Conservation (phyloP, 2,888 invertebrate genomes). For the Odontocerum albicorne region DNA sequence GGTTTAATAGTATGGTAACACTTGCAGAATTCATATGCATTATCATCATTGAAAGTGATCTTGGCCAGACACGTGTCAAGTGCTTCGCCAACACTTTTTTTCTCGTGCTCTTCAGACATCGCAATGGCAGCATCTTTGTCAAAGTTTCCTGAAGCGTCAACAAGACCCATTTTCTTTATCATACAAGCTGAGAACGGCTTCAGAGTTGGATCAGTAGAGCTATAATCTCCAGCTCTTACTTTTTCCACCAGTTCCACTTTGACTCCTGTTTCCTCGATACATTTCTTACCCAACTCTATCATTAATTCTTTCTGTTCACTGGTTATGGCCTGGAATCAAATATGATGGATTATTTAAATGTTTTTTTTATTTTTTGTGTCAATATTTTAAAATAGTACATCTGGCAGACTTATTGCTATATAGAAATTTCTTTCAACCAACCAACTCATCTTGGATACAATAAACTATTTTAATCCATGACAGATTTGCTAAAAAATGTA, state of each 20-base stretch:
- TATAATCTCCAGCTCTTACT: constrained; percentile 51
- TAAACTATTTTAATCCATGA: no score
- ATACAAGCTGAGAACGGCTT: constrained; percentile 56
- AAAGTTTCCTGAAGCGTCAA: constrained; percentile 57
- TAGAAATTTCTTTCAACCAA: no score
- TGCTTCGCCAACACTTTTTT: constrained; percentile 50
- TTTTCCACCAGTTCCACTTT: constrained; percentile 51
- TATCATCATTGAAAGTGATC: constrained; percentile 51
- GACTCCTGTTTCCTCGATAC: constrained; percentile 48
- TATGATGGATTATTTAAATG: no score
- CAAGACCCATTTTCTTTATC: constrained; percentile 53
- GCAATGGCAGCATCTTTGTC: constrained; percentile 56
- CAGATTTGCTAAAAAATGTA: no score
- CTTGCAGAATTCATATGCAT: constrained; percentile 57
- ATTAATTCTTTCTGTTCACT: constrained; percentile 55
- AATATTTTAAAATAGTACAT: no score
- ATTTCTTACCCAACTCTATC: constrained; percentile 50
- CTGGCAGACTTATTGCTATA: no score
- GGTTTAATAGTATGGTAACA: constrained; percentile 58
- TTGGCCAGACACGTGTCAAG: constrained; percentile 52
- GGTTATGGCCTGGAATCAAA: constrained; percentile 42
- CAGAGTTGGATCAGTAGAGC: constrained; percentile 48
- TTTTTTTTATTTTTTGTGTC: no score
- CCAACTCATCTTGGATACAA: no score
- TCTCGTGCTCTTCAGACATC: constrained; percentile 54